Evolutionary conservation across 2,888 invertebrate species (phyloP).

Genomic region (Chloroclysta siterata): DNA sequence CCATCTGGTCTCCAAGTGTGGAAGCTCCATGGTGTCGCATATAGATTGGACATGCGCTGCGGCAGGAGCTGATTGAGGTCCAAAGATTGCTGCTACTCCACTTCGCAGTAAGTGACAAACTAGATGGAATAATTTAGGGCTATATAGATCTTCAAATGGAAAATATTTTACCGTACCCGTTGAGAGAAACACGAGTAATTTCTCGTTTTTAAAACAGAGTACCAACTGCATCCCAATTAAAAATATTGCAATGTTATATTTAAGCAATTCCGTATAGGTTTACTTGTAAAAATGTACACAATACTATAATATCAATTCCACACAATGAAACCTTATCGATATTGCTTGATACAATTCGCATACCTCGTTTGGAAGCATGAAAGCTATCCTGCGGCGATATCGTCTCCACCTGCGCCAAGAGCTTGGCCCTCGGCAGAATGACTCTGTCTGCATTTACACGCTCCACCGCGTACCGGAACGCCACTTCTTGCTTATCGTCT

Average conservation of each 20-base stretch:
- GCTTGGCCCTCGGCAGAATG: constrained; percentile 93
- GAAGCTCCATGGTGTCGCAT: constrained; percentile 98
- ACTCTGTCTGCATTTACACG: constrained; percentile 93
- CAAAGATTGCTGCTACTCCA: constrained; percentile 97
- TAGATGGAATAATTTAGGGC: constrained; percentile 64
- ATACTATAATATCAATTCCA: constrained; percentile 8
- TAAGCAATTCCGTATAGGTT: not conserved
- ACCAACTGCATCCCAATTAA: not conserved
- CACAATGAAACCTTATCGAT: constrained; percentile 12
- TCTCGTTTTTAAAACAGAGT: not conserved
- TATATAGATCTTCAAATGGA: not conserved
- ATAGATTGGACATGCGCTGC: constrained; percentile 98
- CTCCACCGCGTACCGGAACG: constrained; percentile 96
- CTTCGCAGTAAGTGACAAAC: constrained; percentile 93
- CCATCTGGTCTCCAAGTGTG: constrained; percentile 97
- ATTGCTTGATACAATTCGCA: constrained; percentile 42
- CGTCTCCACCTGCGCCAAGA: constrained; percentile 95
- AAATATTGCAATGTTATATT: not conserved
- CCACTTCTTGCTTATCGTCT: constrained; percentile 94
- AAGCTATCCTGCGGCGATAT: constrained; percentile 97
- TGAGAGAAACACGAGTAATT: not conserved
- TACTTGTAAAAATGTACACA: not conserved
- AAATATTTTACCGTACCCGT: not conserved
- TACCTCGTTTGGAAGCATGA: constrained; percentile 96
- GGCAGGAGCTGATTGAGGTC: constrained; percentile 95